A percentile compares a stretch with the other conserved stretches of the same genome.
Evolutionary conservation across 2,113 vertebrate species (phyloP).

Genomic region (Naja naja): DNA sequence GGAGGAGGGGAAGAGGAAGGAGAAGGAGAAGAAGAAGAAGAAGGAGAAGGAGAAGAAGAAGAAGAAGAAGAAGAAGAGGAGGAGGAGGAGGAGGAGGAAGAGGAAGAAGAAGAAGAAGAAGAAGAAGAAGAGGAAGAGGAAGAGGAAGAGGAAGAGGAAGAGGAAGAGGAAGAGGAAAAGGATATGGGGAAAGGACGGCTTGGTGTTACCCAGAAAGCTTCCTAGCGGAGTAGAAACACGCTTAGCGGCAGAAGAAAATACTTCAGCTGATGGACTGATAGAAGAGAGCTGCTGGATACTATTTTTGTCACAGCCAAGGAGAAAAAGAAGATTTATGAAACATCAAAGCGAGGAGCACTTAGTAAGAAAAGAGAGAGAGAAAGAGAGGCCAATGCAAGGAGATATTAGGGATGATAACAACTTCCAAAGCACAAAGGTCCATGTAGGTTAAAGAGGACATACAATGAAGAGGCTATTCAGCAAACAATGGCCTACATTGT

Average conservation of each 20-base stretch:
- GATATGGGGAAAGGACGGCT: conserved; percentile 13
- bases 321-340: conserved; percentile 51
- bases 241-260: conserved; percentile 26
- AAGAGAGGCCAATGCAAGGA: conserved; percentile 29
- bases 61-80: too few relatives aligned
- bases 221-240: neutral
- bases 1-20: too few relatives aligned
- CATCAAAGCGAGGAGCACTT: conserved; percentile 55
- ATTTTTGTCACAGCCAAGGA: conserved; percentile 30
- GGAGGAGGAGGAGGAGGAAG: accelerated
- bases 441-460: conserved; percentile 59
- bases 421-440: conserved; percentile 50
- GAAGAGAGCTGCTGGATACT: neutral
- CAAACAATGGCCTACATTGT: conserved; percentile 57
- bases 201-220: neutral
- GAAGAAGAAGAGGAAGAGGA: too few relatives aligned
- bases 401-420: conserved; percentile 66
- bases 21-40: too few relatives aligned
- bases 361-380: conserved; percentile 32
- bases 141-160: too few relatives aligned
- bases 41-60: too few relatives aligned
- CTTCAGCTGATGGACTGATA: conserved; percentile 24
- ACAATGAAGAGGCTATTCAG: conserved; percentile 46
- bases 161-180: neutral
- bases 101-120: too few relatives aligned